These are phyloP conservation scores for Borostomias antarcticus DNA, from an alignment of 2,797 vertebrate species.

Conservation along the genomic window DNA sequence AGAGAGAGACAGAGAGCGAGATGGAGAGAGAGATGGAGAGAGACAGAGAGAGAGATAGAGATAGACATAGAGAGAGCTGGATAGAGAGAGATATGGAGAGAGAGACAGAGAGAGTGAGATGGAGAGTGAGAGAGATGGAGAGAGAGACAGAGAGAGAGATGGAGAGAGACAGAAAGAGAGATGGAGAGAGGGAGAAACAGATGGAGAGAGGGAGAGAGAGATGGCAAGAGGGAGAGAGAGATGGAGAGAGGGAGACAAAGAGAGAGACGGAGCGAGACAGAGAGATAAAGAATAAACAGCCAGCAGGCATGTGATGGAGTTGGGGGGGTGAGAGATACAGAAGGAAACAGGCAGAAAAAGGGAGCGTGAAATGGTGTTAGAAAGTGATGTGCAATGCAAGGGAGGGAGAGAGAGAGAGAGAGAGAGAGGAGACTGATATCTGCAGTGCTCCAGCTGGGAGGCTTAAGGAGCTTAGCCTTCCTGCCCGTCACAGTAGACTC, in stretches of 20 bases:
- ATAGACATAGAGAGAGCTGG: not conserved
- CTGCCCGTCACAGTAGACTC: constrained; percentile 59
- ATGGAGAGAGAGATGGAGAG: too few relatives aligned
- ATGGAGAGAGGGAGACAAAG: not conserved
- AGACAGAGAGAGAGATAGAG: not conserved
- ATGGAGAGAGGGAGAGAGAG: not conserved
- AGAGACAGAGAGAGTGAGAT: not conserved
- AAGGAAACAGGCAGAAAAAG: constrained; percentile 35
- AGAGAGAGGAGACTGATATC: constrained; percentile 57
- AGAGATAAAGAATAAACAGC: not conserved
- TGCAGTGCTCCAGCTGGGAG: constrained; percentile 65
- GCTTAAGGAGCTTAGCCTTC: constrained; percentile 71
- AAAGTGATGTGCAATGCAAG: not conserved
- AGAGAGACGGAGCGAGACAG: not conserved
- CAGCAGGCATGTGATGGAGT: not conserved
- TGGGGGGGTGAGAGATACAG: constrained; percentile 35
- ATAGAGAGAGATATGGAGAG: too few relatives aligned
- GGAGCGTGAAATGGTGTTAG: constrained; percentile 10
- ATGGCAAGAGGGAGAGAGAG: not conserved
- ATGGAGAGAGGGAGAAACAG: not conserved
- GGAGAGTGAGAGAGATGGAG: too few relatives aligned
- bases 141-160: not conserved
- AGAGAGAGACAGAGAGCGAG: not conserved
- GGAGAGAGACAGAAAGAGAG: not conserved
- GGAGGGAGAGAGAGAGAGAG: constrained; percentile 7